These are phyloP conservation scores for Prunella strophiata DNA, from an alignment of 2,797 vertebrate species.

Conservation along the genomic window DNA sequence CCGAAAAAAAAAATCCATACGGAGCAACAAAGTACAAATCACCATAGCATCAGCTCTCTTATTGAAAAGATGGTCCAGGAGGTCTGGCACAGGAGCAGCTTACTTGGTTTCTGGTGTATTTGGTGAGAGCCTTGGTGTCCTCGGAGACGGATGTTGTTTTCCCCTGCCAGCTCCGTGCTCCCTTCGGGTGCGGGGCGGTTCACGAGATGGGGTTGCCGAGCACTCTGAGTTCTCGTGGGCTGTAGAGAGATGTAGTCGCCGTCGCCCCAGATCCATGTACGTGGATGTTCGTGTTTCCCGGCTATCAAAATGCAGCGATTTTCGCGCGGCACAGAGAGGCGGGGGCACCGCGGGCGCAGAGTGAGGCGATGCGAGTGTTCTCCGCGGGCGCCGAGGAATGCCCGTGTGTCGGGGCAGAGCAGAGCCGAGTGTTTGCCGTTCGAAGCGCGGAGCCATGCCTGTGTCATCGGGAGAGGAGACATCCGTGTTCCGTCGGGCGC, in stretches of 20 bases:
- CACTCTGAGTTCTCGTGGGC: not conserved
- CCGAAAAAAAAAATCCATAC: fast-evolving
- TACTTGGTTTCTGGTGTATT: conserved; percentile 83
- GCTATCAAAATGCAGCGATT: not conserved
- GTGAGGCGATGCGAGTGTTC: too few species aligned
- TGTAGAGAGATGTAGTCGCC: not conserved
- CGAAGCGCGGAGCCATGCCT: too few species aligned
- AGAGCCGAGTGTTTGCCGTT: fast-evolving
- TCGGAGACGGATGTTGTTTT: not conserved
- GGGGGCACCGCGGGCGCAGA: fast-evolving
- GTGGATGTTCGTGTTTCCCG: not conserved
- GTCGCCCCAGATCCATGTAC: fast-evolving
- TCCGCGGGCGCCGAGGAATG: fast-evolving
- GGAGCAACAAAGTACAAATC: not conserved
- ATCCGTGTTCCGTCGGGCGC: not conserved
- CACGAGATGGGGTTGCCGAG: fast-evolving
- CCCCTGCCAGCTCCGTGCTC: not conserved
- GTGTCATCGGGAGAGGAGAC: not conserved
- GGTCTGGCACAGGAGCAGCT: not conserved
- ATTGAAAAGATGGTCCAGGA: fast-evolving
- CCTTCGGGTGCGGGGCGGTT: fast-evolving
- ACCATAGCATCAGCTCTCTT: not conserved
- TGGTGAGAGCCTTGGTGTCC: conserved; percentile 82
- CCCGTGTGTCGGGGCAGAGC: fast-evolving
- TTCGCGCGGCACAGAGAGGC: fast-evolving